Base-by-base conservation (phyloP, 1,140 invertebrate genomes). In the Drosophila novamexicana region DNA sequence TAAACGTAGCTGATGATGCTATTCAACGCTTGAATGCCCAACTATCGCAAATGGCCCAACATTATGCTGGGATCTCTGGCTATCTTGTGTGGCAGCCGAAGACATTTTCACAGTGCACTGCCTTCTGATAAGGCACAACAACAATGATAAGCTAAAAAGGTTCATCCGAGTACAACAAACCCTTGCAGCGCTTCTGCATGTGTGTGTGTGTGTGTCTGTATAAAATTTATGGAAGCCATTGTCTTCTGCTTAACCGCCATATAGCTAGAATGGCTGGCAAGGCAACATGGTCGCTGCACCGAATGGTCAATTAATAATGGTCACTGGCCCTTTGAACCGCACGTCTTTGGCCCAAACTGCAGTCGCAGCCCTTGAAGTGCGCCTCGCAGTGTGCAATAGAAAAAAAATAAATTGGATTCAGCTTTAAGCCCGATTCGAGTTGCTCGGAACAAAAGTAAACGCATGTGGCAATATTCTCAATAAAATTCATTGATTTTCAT, bases 221-320 rank as follows among this genome's bases (percentile, higher is more conserved):
- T 52, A 49, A 66, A 67, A 84, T 84, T 84, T 85, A 84, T 88
- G 71, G 49, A 54, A 57, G 72, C 73, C 83, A 88, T 86, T 86
- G 82, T 79, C 82, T 79, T 53, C 59, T 79, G 68, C 65, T 88
- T 79, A 74, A 61, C 83, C 76, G 72, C 82, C 70, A 82, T 73
- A 78, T 81, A 58, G 61, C 77, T 88, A 79, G 79, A 88, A 42
- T 62, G 65, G 65, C 39, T 49, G 66, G 67, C 34, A 57, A 14
- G 7, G 62, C 53, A 42, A 29, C 42, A 22, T 57, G 42, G 44
- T 16, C 14, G 79, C 84, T 88, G 83, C 83, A 89, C 34, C 62
- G 77, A 89, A 89, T 89, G 79, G 84, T 37, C 83, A 80, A 88
- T 83, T 88, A 89, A 83, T 88, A 80, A 89, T 89, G 84, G 80